Evolutionary conservation across 2,797 vertebrate genomes (phyloP).

Genomic region (Threskiornis aethiopicus): DNA sequence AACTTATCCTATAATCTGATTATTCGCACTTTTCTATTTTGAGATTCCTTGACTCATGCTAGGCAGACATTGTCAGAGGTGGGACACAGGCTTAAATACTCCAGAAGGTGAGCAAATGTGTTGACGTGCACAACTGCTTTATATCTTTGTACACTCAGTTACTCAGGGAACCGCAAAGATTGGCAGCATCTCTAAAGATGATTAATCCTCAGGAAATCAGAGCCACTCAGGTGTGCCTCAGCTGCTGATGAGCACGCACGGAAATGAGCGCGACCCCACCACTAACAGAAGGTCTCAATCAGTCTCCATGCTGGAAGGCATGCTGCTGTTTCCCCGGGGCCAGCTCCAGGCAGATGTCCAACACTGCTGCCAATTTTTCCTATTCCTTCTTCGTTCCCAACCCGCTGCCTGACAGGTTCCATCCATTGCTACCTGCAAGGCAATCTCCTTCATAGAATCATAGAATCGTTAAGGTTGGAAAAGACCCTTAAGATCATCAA

Average conservation of each 20-base stretch:
- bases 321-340: not conserved
- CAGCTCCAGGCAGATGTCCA: not conserved
- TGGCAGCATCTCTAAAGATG: not conserved
- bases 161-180: rapidly evolving
- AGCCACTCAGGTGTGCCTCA: not conserved
- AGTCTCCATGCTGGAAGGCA: not conserved
- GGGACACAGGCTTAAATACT: not conserved
- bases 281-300: not conserved
- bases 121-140: not conserved
- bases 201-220: not conserved
- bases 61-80: conserved; percentile 9
- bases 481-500: no score
- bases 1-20: not conserved
- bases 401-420: not conserved
- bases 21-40: not conserved
- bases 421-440: not conserved
- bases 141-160: not conserved
- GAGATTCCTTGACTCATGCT: not conserved
- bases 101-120: not conserved
- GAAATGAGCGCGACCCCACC: rapidly evolving
- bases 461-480: no score
- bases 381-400: not conserved
- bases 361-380: not conserved
- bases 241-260: not conserved
- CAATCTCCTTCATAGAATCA: not conserved